These are phyloP conservation scores for Lampropteryx suffumata DNA, from an alignment of 2,888 invertebrate species.

Conservation along the genomic window DNA sequence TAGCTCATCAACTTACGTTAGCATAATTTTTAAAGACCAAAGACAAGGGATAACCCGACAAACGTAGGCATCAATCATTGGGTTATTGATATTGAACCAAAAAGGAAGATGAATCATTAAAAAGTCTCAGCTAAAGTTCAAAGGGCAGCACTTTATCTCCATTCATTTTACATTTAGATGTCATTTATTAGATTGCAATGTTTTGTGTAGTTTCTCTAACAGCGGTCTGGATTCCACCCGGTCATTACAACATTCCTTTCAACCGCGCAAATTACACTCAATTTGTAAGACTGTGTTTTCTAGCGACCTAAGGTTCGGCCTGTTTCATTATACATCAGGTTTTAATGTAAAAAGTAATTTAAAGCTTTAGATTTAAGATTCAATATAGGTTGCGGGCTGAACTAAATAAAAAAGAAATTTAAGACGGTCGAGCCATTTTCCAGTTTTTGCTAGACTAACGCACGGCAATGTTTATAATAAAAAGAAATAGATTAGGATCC, in stretches of 20 bases:
- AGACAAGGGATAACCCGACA: too few species aligned
- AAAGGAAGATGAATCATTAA: not conserved
- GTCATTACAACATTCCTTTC: constrained; percentile 65
- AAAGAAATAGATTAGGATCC: too few species aligned
- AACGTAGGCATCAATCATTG: too few species aligned
- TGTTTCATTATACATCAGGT: not conserved
- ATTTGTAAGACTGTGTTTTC: constrained; percentile 60
- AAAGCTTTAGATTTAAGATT: not conserved
- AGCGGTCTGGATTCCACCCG: constrained; percentile 49
- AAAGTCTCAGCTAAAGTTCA: constrained; percentile 8
- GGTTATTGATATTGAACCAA: not conserved
- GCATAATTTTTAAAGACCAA: too few species aligned
- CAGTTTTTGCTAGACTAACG: too few species aligned
- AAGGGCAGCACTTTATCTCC: constrained; percentile 21
- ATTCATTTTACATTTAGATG: constrained; percentile 19
- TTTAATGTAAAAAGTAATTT: not conserved
- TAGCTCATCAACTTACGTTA: too few species aligned
- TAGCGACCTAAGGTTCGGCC: constrained; percentile 28
- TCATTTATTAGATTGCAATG: constrained; percentile 42
- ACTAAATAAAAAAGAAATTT: too few species aligned
- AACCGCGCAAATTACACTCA: constrained; percentile 64
- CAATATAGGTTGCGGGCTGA: too few species aligned
- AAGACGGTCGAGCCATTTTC: too few species aligned
- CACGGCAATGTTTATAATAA: too few species aligned
- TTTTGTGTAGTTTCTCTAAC: constrained; percentile 48